Base-by-base conservation (phyloP, 2,888 invertebrate genomes). In the Ferrisia virgata region DNA sequence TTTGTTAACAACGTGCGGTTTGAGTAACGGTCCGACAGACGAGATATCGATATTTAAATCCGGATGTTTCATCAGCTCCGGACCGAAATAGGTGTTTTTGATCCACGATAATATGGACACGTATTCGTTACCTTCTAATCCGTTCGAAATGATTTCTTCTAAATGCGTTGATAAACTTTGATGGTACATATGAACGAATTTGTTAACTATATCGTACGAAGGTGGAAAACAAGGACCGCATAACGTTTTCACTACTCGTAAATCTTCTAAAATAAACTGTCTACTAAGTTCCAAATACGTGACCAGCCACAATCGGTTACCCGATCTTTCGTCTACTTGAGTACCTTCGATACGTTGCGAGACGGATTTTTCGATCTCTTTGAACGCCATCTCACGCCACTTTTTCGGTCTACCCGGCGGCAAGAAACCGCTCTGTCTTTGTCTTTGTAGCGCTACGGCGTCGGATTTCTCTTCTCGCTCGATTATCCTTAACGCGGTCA, bases 401-500 rank as follows among this genome's bases (percentile, higher is more conserved):
- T 91, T 90, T 88, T 99, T 98, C 0, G 98, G 99, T 47, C 99
- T 91, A 0, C 97, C 97, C 0, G 97, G 97, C 0, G 99, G 96
- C 79, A 87, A 82, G 82, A 87, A 87, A 15, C 86, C 86, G 81
- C 86, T 87, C 79, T 86, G 86, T 69, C 86, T 86, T 31, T 87
- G 86, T 36, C 86, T 84, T 88, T 94, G 93, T 86, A 94, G 87
- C 11, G 96, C 95, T 89, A 95, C 94, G 87, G 93, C 92, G 90
- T 99, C 99, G 40, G 96, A 94, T 89, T 95, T 96, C 88, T 99
- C 98, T 89, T 99, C 99, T 84, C 99, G 91, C 89, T 99, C 99
- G 87, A 99, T 96, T 84, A 99, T 98, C 86, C 99, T 91, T 47
- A 99, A 89, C 0, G 96, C 98, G 8, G 98, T 98, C 0, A 99